Percentiles rank a stretch among this genome's conserved stretches.
These are phyloP conservation scores for Takifugu ocellatus DNA, from an alignment of 2,797 vertebrate species.

Conservation along the genomic window DNA sequence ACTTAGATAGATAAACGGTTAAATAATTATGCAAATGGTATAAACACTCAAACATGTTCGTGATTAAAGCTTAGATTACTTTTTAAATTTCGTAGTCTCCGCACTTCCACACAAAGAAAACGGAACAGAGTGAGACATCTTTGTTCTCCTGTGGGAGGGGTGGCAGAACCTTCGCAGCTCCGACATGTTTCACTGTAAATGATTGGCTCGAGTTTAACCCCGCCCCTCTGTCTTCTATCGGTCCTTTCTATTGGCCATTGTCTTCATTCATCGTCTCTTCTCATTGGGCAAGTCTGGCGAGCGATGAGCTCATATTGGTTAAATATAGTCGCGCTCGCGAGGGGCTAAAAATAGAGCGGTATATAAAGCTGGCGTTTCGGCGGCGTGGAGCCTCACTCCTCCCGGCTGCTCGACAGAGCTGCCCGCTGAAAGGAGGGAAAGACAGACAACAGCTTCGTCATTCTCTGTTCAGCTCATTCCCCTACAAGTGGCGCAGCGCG, in stretches of 20 bases:
- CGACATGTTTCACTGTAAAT: conserved; percentile 20
- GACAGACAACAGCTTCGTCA: background rate
- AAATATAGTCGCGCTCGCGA: conserved; percentile 64
- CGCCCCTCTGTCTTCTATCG: conserved; percentile 19
- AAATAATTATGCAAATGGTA: no score
- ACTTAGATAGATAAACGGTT: no score
- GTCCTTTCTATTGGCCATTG: conserved; percentile 43
- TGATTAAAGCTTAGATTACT: no score
- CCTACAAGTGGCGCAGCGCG: conserved; percentile 47
- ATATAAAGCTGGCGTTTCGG: conserved; percentile 49
- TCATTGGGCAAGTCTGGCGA: conserved; percentile 45
- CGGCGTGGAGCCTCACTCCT: conserved; percentile 11
- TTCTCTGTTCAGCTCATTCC: conserved; percentile 30
- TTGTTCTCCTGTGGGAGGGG: no score
- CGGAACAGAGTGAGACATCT: conserved; percentile 30
- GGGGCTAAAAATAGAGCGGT: conserved; percentile 69
- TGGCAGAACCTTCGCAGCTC: background rate
- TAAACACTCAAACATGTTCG: no score
- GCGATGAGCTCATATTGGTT: conserved; percentile 71
- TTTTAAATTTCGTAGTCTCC: no score
- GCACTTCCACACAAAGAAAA: conserved; percentile 5
- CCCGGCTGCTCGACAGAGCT: conserved; percentile 4
- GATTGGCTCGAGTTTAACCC: conserved; percentile 34
- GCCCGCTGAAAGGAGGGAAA: background rate
- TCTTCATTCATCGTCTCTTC: background rate